These are phyloP conservation scores for Ichneumoninae sp. DNA, from an alignment of 2,888 invertebrate species.

Conservation along the genomic window DNA sequence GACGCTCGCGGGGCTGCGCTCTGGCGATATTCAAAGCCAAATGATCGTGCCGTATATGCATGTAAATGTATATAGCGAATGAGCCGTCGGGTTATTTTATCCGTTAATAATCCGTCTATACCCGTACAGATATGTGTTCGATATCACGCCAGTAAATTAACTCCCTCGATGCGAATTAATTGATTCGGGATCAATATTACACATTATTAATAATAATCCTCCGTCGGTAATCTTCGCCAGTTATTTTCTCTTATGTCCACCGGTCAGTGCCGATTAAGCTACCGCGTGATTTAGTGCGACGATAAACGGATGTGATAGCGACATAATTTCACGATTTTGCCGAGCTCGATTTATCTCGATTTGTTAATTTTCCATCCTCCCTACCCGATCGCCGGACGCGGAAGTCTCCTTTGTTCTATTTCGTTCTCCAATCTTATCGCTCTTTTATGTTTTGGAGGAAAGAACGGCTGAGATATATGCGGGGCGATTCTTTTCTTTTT, in stretches of 20 bases:
- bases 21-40: conserved; percentile 18
- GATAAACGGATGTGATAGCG: conserved; percentile 33
- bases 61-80: conserved; percentile 3
- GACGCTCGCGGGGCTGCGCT: conserved; percentile 23
- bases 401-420: conserved; percentile 27
- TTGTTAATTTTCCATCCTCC: conserved; percentile 9
- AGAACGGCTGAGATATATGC: not conserved
- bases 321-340: conserved; percentile 35
- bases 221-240: conserved; percentile 32
- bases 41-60: not conserved
- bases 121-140: not conserved
- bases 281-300: conserved; percentile 41
- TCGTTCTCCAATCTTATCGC: conserved; percentile 33
- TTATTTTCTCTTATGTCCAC: conserved; percentile 17
- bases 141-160: conserved; percentile 30
- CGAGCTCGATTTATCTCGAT: conserved; percentile 5
- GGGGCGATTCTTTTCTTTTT: not conserved
- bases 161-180: conserved; percentile 27
- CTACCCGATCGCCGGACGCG: conserved; percentile 34
- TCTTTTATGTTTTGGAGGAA: conserved; percentile 17
- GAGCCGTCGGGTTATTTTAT: conserved; percentile 10
- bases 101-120: conserved; percentile 22
- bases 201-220: conserved; percentile 46
- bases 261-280: conserved; percentile 45
- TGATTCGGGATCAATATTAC: conserved; percentile 39